Base-by-base conservation (phyloP, 1,140 invertebrate species). In the Lordiphosa mommai region DNA sequence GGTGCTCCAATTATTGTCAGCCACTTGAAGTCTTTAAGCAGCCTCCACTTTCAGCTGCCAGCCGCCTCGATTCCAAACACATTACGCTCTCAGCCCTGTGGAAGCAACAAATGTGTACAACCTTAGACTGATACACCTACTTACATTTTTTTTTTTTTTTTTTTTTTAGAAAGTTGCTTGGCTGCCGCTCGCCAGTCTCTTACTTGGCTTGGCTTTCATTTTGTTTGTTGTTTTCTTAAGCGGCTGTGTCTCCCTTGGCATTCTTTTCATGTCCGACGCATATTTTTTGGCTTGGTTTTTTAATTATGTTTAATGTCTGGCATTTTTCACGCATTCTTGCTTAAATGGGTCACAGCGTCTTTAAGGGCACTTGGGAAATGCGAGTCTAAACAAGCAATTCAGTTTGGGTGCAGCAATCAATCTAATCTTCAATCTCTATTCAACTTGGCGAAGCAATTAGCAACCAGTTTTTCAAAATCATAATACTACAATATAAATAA, bases 71-170 rank as follows among this genome's bases (percentile, higher is more conserved):
- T 56, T 53, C 58, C 55, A 82, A 82, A 76, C 76, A 66, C 76
- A 82, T 61, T 63, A 73, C 49, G 51, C 66, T 53, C 44, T 68
- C 67, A 72, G 55, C 74, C 67, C 69, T 77, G 55, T 40, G 48
- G 43, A 41, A 51, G 36, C 30, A 44, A 38, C 53, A 61, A 46
- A 10, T 17, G 13, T 43, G 27, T 20, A 20, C 47, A 51, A 63
- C 63, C 65, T 74, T 67, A 71, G 76, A 76, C 60, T 66, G 55
- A 86, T 82, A 86, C 80, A 82, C 80, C 80, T 86, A 86, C 80
- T 86, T 86, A 82, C 64, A 32, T 30, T 30, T 47, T 47, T 23
- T 44, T 44, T 44, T 29, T 56, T 85, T 85, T 86, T 30, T 30
- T 47, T 47, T 23, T 56, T 85, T 85, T 86, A 86, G 80, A 86